Percentiles rank a stretch among this genome's conserved stretches.
These are phyloP conservation scores for Platichthys stellatus DNA, from an alignment of 2,113 vertebrate genomes.

Conservation along the genomic window DNA sequence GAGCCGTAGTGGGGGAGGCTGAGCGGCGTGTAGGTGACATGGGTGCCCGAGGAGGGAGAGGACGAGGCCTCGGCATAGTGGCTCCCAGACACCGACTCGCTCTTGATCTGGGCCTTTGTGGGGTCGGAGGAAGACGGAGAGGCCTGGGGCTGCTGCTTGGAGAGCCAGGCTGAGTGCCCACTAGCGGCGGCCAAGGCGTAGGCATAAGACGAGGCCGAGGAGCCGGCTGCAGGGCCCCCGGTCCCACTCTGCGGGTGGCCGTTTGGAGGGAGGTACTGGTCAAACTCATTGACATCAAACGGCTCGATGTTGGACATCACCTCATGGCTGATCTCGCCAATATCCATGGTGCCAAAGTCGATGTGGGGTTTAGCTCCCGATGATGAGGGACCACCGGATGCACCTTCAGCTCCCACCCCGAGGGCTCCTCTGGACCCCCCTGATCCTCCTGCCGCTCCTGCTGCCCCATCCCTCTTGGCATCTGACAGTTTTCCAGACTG, in stretches of 20 bases:
- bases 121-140: conserved; percentile 86
- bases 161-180: conserved; percentile 96
- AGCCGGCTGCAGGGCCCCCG: conserved; percentile 50
- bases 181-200: conserved; percentile 94
- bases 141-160: conserved; percentile 93
- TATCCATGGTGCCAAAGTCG: conserved; percentile 98
- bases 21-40: conserved; percentile 96
- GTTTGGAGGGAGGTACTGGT: conserved; percentile 97
- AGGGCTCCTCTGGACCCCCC: conserved; percentile 85
- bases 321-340: conserved; percentile 98
- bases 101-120: conserved; percentile 97
- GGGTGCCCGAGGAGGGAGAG: conserved; percentile 86
- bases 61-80: conserved; percentile 91
- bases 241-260: conserved; percentile 86
- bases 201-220: conserved; percentile 84
- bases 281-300: conserved; percentile 97
- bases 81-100: conserved; percentile 86
- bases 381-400: conserved; percentile 72
- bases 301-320: conserved; percentile 99
- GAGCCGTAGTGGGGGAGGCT: conserved; percentile 97
- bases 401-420: conserved; percentile 77
- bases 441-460: conserved; percentile 66
- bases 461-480: conserved; percentile 84
- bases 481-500: conserved; percentile 92
- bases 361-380: conserved; percentile 92